phyloP scores from a whole-genome alignment of 2,797 vertebrate species.

The Epinephelus malabaricus region DNA sequence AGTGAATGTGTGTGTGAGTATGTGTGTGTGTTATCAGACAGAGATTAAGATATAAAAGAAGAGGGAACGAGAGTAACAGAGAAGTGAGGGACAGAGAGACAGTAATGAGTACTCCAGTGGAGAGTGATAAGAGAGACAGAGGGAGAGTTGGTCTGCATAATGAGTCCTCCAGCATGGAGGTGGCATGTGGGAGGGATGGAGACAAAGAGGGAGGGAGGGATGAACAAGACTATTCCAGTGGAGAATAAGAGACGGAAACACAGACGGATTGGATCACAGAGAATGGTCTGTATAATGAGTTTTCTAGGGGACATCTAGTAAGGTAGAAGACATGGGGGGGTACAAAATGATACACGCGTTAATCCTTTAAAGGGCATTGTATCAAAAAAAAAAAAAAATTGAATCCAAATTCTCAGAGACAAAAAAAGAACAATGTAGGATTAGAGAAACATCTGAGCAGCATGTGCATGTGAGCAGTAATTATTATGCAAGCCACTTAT shows the following conservation, averaged over 20 bases:
- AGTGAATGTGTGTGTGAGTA: background rate
- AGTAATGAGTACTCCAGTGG: slow-evolving; percentile 79
- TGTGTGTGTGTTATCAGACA: slow-evolving; percentile 37
- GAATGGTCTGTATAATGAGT: slow-evolving; percentile 60
- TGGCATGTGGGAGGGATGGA: slow-evolving; percentile 69
- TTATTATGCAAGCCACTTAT: background rate
- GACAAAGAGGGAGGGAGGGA: slow-evolving; percentile 15
- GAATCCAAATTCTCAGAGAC: slow-evolving; percentile 19
- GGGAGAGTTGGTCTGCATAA: slow-evolving; percentile 72
- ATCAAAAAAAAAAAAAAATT: slow-evolving; percentile 2
- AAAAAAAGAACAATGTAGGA: background rate
- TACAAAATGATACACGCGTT: slow-evolving; percentile 23
- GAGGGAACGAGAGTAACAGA: slow-evolving; percentile 38
- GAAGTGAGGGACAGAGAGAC: slow-evolving; percentile 60
- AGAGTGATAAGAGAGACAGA: slow-evolving; percentile 77
- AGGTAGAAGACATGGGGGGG: slow-evolving; percentile 13
- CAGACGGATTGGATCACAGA: slow-evolving; percentile 59
- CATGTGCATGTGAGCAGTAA: background rate
- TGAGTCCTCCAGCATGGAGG: slow-evolving; percentile 76
- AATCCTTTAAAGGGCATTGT: slow-evolving; percentile 2
- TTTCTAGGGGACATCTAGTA: slow-evolving; percentile 38
- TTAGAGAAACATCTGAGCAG: background rate
- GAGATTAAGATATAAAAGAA: slow-evolving; percentile 63
- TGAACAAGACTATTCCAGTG: slow-evolving; percentile 48
- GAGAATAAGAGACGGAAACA: slow-evolving; percentile 55